Evolutionary conservation across 1,140 invertebrate genomes (phyloP).

Genomic region (Diabrotica undecimpunctata): DNA sequence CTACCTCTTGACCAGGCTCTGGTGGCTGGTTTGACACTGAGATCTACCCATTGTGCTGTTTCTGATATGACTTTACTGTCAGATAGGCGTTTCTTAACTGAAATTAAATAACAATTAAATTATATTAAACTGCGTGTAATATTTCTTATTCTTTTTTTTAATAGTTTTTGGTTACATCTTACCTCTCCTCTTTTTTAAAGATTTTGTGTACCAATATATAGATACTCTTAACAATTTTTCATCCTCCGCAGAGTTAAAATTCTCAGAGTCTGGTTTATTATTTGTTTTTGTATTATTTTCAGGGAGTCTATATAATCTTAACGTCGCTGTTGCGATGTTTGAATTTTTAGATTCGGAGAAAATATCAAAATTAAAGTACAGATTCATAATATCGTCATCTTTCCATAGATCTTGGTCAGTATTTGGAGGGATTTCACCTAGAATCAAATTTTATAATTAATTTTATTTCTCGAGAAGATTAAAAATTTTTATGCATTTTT

Average conservation of each 20-base stretch:
- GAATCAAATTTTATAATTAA: neutral
- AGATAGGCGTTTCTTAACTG: conserved; percentile 37
- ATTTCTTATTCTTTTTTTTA: too few species aligned
- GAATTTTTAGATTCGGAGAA: conserved; percentile 49
- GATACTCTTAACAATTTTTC: conserved; percentile 60
- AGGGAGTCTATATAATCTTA: conserved; percentile 54
- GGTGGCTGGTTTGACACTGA: conserved; percentile 38
- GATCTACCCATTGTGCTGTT: conserved; percentile 38
- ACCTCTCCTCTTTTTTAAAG: conserved; percentile 55
- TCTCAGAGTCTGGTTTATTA: conserved; percentile 33
- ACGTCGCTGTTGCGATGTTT: conserved; percentile 51
- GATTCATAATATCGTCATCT: conserved; percentile 54
- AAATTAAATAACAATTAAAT: conserved; percentile 3
- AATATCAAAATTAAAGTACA: conserved; percentile 53
- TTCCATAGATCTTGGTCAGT: conserved; percentile 55
- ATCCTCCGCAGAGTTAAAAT: conserved; percentile 45
- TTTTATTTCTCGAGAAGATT: too few species aligned
- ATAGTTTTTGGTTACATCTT: conserved; percentile 24
- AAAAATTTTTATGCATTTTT: too few species aligned
- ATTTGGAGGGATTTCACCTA: conserved; percentile 54
- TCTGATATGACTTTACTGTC: conserved; percentile 42
- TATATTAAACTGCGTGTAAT: too few species aligned
- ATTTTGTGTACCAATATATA: conserved; percentile 58
- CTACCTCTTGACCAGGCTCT: conserved; percentile 45
- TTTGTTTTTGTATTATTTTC: conserved; percentile 44